Evolutionary conservation across 2,888 invertebrate genomes (phyloP), one percentile per base, ranked within the genome.

Genomic region (Idaea aversata): DNA sequence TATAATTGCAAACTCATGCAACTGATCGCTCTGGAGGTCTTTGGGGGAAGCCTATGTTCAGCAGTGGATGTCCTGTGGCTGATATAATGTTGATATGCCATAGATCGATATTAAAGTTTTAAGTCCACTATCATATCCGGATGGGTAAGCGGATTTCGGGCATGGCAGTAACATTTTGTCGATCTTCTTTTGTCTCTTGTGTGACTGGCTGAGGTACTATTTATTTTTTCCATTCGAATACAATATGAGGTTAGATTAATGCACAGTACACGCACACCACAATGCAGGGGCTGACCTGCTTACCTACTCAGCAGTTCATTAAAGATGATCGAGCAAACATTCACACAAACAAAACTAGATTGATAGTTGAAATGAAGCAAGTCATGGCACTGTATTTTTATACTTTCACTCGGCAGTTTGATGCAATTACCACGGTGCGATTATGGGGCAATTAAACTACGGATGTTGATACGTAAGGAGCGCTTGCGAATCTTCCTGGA

Each of bases 391-490:
- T 47, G 47, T 47, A 69, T 67, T 66, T 72, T 67, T 64, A 72
- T 71, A 82, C 88, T 88, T 87, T 88, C 86, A 82, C 88, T 78
- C 65, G 57, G 34, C 59, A 36, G 60, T 82, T 82, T 79, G 75
- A 78, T 77, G 79, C 79, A 79, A 72, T 81, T 79, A 81, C 77
- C 75, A 80, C 75, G 68, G 77, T 77, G 76, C 75, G 79, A 83
- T 79, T 81, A 79, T 78, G 65, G 71, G 76, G 78, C 81, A 88
- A 87, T 88, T 89, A 88, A 73, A 75, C 73, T 75, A 77, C 85
- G 85, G 85, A 87, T 83, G 78, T 64, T 47, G 34, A 16, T 67
- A 70, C 71, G 69, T 74, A 76, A 76, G 72, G 70, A 67, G 67
- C 65, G 70, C 67, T 59, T 72, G 69, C 71, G 73, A 72, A 80